A percentile compares a stretch with the other conserved stretches of the same genome.
These are phyloP conservation scores for Argyresthia albistria DNA, from an alignment of 2,888 invertebrate species.

Conservation along the genomic window DNA sequence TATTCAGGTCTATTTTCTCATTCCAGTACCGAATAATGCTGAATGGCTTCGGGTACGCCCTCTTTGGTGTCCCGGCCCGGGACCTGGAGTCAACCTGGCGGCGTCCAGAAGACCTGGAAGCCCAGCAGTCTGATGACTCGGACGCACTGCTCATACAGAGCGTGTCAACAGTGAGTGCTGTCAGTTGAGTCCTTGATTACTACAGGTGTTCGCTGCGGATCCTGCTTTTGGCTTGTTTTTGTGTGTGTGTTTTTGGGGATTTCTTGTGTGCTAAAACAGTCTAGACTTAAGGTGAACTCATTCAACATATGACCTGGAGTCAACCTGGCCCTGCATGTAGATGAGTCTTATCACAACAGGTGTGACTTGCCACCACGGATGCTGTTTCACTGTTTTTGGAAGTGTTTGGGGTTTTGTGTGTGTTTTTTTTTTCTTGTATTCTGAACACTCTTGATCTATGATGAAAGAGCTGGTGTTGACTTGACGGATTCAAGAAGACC, in stretches of 20 bases:
- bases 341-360: too few relatives aligned
- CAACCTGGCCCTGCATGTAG: too few relatives aligned
- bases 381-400: too few relatives aligned
- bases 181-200: slow-evolving; percentile 47
- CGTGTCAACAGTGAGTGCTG: slow-evolving; percentile 74
- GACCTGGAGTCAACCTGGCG: slow-evolving; percentile 83
- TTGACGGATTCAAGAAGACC: too few relatives aligned
- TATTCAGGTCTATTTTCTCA: too few relatives aligned
- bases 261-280: not conserved
- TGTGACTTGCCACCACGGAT: too few relatives aligned
- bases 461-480: too few relatives aligned
- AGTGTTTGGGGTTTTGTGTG: too few relatives aligned
- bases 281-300: not conserved
- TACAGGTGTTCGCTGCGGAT: slow-evolving; percentile 15
- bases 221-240: not conserved
- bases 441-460: too few relatives aligned
- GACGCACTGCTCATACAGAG: slow-evolving; percentile 73
- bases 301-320: too few relatives aligned
- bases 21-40: slow-evolving; percentile 87
- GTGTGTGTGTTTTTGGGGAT: not conserved
- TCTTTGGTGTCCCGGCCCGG: slow-evolving; percentile 83
- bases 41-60: slow-evolving; percentile 85
- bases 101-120: slow-evolving; percentile 69
- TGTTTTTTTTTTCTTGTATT: too few relatives aligned
- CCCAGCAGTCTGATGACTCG: slow-evolving; percentile 53